Percentiles rank a stretch among this genome's conserved stretches.
Evolutionary conservation across 2,888 invertebrate genomes (phyloP).

Genomic region (Octonoba sinensis): DNA sequence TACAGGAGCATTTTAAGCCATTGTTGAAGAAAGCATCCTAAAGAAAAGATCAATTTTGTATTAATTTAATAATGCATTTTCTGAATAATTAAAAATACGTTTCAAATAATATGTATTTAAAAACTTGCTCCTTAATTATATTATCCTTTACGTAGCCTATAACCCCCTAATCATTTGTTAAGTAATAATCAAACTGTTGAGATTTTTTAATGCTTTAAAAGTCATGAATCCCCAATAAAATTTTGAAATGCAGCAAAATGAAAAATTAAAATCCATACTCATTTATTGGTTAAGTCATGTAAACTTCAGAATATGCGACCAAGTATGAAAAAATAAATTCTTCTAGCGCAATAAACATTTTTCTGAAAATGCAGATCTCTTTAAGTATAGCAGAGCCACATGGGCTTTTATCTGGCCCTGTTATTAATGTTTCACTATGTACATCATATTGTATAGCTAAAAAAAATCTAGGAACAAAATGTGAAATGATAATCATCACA

Average conservation of each 20-base stretch:
- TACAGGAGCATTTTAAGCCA: no score
- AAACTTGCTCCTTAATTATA: no score
- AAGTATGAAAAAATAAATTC: constrained; percentile 62
- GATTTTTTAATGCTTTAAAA: no score
- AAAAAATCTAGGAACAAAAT: constrained; percentile 56
- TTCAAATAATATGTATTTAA: no score
- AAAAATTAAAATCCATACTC: constrained; percentile 35
- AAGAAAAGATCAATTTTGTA: no score
- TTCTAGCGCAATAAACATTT: constrained; percentile 45
- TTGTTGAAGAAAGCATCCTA: no score
- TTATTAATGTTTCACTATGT: constrained; percentile 26
- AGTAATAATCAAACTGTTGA: no score
- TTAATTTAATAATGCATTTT: no score
- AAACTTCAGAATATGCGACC: constrained; percentile 41
- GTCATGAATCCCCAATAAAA: background rate
- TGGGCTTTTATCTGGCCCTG: background rate
- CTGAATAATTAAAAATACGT: no score
- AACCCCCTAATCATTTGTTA: no score
- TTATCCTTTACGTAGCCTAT: no score
- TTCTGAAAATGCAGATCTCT: constrained; percentile 24
- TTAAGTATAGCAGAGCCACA: constrained; percentile 33
- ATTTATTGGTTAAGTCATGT: constrained; percentile 13
- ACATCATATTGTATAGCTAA: constrained; percentile 11
- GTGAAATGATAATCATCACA: constrained; percentile 41
- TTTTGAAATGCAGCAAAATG: constrained; percentile 5